phyloP scores from a whole-genome alignment of 1,140 invertebrate genomes.

The Phenacoccus solenopsis region DNA sequence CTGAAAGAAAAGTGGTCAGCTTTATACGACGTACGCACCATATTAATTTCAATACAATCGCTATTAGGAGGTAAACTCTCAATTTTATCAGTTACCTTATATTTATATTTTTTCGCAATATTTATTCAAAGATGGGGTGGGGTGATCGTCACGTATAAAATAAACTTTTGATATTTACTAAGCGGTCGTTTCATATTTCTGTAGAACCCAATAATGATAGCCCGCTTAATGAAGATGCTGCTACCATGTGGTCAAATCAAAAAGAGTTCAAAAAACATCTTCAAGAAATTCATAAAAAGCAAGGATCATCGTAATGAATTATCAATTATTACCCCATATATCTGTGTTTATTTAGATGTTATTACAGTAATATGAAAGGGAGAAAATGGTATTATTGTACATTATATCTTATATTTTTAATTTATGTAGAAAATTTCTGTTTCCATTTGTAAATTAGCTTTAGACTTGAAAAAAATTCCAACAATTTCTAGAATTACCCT shows the following conservation, averaged over 20 bases:
- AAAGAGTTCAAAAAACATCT: slow-evolving; percentile 51
- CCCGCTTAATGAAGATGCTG: slow-evolving; percentile 80
- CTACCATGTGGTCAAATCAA: slow-evolving; percentile 80
- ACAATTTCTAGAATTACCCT: not conserved
- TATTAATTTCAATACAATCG: slow-evolving; percentile 88
- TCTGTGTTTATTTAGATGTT: no score
- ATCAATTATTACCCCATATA: not conserved
- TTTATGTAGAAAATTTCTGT: not conserved
- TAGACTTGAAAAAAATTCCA: not conserved
- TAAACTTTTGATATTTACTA: not conserved
- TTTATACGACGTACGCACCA: slow-evolving; percentile 84
- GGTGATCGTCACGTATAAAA: not conserved
- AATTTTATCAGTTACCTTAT: no score
- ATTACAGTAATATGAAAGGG: no score
- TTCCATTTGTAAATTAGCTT: not conserved
- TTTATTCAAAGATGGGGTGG: no score
- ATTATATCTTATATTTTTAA: not conserved
- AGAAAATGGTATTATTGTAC: no score
- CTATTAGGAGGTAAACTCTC: slow-evolving; percentile 69
- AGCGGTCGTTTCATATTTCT: slow-evolving; percentile 27
- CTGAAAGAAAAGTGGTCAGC: slow-evolving; percentile 97
- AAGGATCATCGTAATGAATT: not conserved
- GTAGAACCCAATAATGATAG: slow-evolving; percentile 89
- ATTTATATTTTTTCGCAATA: no score
- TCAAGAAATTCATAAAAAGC: not conserved